Percentiles rank a stretch among this genome's conserved stretches.
These are phyloP conservation scores for Pseudachorutes palmiensis DNA, from an alignment of 1,140 invertebrate genomes.

Conservation along the genomic window DNA sequence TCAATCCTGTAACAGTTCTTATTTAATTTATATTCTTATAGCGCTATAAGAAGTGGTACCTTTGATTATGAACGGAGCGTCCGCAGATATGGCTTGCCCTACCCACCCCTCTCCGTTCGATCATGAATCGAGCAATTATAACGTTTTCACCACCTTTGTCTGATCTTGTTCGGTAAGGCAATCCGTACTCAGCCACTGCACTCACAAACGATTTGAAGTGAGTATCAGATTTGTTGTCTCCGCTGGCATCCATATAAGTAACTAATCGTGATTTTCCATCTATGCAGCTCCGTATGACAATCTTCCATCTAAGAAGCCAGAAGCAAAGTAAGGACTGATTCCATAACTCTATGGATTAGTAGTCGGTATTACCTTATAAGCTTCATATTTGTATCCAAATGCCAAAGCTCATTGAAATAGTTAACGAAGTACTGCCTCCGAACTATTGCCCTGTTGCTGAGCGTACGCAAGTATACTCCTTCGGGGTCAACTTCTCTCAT, in stretches of 20 bases:
- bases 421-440: conserved; percentile 19
- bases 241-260: conserved; percentile 4
- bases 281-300: conserved; percentile 16
- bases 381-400: conserved; percentile 24
- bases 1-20: conserved; percentile 22
- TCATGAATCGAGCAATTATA: conserved; percentile 24
- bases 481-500: conserved; percentile 14
- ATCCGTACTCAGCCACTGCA: background rate
- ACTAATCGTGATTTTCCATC: conserved; percentile 19
- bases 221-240: conserved; percentile 14
- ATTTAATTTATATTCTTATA: no score
- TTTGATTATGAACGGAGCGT: conserved; percentile 30
- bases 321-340: background rate
- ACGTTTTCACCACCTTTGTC: conserved; percentile 31
- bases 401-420: conserved; percentile 27
- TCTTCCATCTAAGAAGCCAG: conserved; percentile 14
- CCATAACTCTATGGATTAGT: background rate
- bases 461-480: conserved; percentile 13
- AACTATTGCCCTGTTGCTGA: conserved; percentile 14
- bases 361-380: conserved; percentile 20
- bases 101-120: conserved; percentile 19
- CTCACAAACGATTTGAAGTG: conserved; percentile 11
- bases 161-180: conserved; percentile 4
- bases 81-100: conserved; percentile 29
- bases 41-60: no score